phyloP scores from a whole-genome alignment of 1,140 invertebrate species.

The Acromyrmex charruanus region DNA sequence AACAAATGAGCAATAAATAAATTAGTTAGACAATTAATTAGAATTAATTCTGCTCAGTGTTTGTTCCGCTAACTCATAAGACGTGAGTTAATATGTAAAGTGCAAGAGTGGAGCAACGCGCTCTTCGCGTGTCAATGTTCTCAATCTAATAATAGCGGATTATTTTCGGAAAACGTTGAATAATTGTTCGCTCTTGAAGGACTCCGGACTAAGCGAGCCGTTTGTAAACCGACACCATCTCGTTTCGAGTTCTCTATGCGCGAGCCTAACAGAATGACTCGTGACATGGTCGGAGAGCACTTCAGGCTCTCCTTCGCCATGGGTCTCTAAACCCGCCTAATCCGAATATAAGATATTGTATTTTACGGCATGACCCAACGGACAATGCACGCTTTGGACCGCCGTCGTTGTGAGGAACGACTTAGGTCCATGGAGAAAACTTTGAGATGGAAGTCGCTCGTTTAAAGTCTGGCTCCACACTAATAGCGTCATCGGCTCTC shows the following conservation, averaged over 20 bases:
- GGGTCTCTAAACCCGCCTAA: constrained; percentile 68
- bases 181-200: constrained; percentile 26
- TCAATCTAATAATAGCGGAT: neutral
- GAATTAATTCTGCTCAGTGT: no score
- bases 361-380: constrained; percentile 71
- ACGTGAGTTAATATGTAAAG: neutral
- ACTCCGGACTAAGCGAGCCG: neutral
- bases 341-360: constrained; percentile 72
- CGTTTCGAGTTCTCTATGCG: constrained; percentile 23
- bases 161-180: constrained; percentile 36
- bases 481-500: constrained; percentile 47
- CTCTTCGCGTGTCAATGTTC: neutral
- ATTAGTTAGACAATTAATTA: no score
- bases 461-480: neutral
- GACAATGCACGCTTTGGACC: constrained; percentile 62
- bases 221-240: constrained; percentile 62
- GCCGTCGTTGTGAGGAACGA: constrained; percentile 38
- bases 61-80: neutral
- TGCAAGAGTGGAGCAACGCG: neutral
- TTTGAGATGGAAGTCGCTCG: neutral
- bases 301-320: constrained; percentile 55
- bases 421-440: neutral
- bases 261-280: constrained; percentile 47
- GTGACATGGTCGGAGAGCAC: constrained; percentile 1
- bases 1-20: no score